Evolutionary conservation across 2,113 vertebrate species (phyloP), one percentile per base, ranked within the genome.

Genomic region (Neofelis nebulosa): DNA sequence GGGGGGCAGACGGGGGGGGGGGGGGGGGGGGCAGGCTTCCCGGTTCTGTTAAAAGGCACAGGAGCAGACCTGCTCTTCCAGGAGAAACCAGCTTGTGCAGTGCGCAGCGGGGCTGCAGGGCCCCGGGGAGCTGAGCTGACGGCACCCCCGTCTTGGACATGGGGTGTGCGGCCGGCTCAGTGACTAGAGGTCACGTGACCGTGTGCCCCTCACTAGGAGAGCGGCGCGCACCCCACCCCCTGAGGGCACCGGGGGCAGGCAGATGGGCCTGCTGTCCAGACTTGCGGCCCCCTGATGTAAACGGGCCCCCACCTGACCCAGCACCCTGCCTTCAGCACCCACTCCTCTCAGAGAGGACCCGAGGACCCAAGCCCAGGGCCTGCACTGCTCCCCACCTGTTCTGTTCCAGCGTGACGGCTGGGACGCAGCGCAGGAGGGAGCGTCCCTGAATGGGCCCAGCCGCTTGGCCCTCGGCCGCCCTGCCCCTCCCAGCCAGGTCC

Each of bases 91-190:
- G 6, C 71, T 27, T 29, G 14, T 4, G 25, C 33, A 0, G 14
- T 0, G 25, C 1, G 0, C 0, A 31, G 29, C 14, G 5, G 38
- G 9, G 16, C 16, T 7, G 68, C 12, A 6, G 61, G 9, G 16
- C 16, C 14, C 15, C 5, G 6, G 25, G 65, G 25, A 14, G 71
- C 25, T 31, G 38, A 15, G 69, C 5, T 0, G 4, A 19, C 65
- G 4, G 63, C 16, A 1, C 36, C 84, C 48, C 15, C 0, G 5
- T 31, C 31, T 36, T 13, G 36, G 52, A 33, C 29, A 0, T 6
- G 10, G 14, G 38, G 19, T 2, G 14, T 3, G 31, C 3, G 1
- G 31, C 33, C 14, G 5, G 8, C 76, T 4, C 21, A 5, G 7
- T 3, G 63, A 15, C 82, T 1, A 19, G 14, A 16, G 25, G 25